Percentiles rank a stretch among this genome's conserved stretches.
phyloP scores from a whole-genome alignment of 2,113 vertebrate genomes.

The Lophius piscatorius region DNA sequence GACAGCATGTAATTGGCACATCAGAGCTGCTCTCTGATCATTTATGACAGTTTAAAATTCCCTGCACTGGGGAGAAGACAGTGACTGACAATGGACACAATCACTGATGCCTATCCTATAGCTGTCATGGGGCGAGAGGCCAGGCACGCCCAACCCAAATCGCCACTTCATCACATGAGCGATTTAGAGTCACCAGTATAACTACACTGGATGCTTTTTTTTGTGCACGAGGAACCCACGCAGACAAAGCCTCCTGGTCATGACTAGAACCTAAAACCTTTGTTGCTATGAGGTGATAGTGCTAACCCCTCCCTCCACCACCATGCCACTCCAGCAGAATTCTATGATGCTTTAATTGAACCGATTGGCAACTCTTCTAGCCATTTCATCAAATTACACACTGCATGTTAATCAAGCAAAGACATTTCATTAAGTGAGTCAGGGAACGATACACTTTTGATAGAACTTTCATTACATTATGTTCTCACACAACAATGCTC shows the following conservation, averaged over 20 bases:
- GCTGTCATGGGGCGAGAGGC: too few species aligned
- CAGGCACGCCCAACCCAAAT: too few species aligned
- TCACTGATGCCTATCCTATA: not conserved
- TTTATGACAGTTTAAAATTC: constrained; percentile 30
- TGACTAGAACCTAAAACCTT: too few species aligned
- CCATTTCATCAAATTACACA: constrained; percentile 47
- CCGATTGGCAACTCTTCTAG: constrained; percentile 17
- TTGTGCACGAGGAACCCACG: too few species aligned
- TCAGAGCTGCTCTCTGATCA: constrained; percentile 27
- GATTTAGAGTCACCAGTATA: too few species aligned
- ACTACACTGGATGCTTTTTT: too few species aligned
- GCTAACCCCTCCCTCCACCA: too few species aligned
- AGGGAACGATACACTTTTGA: constrained; percentile 52
- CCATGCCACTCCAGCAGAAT: not conserved
- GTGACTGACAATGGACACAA: constrained; percentile 2
- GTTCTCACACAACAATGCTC: constrained; percentile 37
- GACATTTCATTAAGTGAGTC: constrained; percentile 60
- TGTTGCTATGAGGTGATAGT: too few species aligned
- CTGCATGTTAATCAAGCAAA: constrained; percentile 54
- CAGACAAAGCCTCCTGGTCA: too few species aligned
- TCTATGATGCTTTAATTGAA: constrained; percentile 16
- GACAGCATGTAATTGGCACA: constrained; percentile 28
- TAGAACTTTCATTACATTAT: constrained; percentile 38
- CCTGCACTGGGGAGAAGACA: constrained; percentile 4
- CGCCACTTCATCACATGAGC: too few species aligned